Base-by-base conservation (phyloP, 2,113 vertebrate genomes). In the Corythornis cristatus region DNA sequence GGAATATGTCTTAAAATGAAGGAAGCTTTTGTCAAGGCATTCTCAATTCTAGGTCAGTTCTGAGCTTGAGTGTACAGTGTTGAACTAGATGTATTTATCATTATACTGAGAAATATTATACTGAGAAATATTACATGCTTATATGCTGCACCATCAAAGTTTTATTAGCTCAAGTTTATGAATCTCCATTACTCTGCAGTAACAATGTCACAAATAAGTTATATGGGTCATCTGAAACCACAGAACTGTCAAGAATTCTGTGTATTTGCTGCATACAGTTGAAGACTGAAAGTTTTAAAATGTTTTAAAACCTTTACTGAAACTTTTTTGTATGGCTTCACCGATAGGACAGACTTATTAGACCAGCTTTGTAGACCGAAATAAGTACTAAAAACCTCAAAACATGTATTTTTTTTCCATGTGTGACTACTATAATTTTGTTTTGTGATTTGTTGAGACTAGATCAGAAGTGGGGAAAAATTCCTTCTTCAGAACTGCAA, bases 91-190 rank as follows among this genome's bases (percentile, higher is more conserved):
- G 72, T 77, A 35, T 92, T 86, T 86, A 68, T 81, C 43, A 85
- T 90, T 89, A 10, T 37, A 37, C 37, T 37, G 37, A 37, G 37
- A 37, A 37, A 37, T 64, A 83, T 85, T 93, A 87, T 87, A 25
- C 75, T 73, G 71, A 89, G 91, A 88, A 92, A 76, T 91, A 91
- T 60, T 74, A 26, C 82, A 71, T 89, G 62, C 86, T 83, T 86
- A 86, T 90, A 68, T 56, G 66, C 46, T 60, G 64, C 8, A 3
- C 82, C 43, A 29, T 93, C 70, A 85, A 92, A 83, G 67, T 92
- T 93, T 95, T 89, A 91, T 91, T 89, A 89, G 95, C 43, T 62
- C 26, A 29, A 66, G 71, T 91, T 89, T 95, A 87, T 89, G 93
- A 89, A 77, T 92, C 81, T 83, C 84, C 53, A 82, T 93, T 90